A percentile compares a stretch with the other conserved stretches of the same genome.
These are phyloP conservation scores for Acromyrmex heyeri DNA, from an alignment of 1,140 invertebrate genomes.

Conservation along the genomic window DNA sequence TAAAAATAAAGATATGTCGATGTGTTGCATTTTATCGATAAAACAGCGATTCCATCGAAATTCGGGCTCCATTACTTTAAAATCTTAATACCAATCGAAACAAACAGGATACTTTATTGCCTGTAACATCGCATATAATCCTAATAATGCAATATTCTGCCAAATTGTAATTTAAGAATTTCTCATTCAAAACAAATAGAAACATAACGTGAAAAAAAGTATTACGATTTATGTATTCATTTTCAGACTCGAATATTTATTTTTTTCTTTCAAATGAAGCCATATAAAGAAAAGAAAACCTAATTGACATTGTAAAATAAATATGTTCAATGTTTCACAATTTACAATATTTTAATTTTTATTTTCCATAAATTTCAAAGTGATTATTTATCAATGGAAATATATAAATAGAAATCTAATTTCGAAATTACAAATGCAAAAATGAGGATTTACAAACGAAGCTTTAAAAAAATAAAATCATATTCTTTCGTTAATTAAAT, in stretches of 20 bases:
- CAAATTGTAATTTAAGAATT: neutral
- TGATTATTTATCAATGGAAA: neutral
- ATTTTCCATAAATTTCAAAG: neutral
- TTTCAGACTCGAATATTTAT: neutral
- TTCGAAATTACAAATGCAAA: neutral
- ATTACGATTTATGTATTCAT: neutral
- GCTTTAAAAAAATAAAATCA: neutral
- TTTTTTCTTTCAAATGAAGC: neutral
- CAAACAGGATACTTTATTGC: neutral
- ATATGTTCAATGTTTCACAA: neutral
- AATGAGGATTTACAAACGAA: neutral
- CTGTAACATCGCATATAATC: neutral
- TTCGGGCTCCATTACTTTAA: neutral
- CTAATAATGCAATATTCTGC: neutral
- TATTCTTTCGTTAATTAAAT: neutral
- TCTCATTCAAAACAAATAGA: neutral
- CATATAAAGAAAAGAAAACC: neutral
- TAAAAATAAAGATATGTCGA: too few relatives aligned
- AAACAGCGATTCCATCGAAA: neutral
- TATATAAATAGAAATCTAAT: neutral
- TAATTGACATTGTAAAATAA: slow-evolving; percentile 17
- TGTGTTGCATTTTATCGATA: neutral
- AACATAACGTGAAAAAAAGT: neutral
- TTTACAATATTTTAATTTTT: neutral
- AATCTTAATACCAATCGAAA: too few relatives aligned